A percentile compares a stretch with the other conserved stretches of the same genome.
phyloP scores from a whole-genome alignment of 2,888 invertebrate species.

The Nasonovia ribisnigri region DNA sequence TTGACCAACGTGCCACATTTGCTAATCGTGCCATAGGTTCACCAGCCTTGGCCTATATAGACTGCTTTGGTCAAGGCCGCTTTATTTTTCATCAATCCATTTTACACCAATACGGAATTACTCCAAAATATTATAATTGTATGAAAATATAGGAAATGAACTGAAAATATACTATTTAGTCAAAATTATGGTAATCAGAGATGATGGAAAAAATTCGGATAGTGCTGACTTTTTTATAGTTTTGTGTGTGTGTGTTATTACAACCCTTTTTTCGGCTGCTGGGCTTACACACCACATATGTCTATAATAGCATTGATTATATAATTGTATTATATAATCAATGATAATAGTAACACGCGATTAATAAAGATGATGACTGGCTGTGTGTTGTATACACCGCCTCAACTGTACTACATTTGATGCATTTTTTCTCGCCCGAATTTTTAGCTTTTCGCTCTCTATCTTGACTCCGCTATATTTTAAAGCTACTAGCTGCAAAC shows the following conservation, averaged over 20 bases:
- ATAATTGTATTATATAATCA: no score
- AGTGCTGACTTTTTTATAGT: not conserved
- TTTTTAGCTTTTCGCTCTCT: not conserved
- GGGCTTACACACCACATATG: not conserved
- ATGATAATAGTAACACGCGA: not conserved
- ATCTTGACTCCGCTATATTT: not conserved
- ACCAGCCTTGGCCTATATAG: no score
- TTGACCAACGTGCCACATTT: no score
- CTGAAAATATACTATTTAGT: no score
- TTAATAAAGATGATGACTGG: constrained; percentile 4
- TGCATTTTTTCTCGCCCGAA: not conserved
- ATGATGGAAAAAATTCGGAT: not conserved
- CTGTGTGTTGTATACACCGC: not conserved
- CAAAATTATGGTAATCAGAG: no score
- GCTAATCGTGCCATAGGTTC: no score
- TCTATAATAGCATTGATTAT: no score
- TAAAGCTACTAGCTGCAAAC: not conserved
- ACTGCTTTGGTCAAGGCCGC: no score
- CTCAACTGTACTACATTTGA: not conserved
- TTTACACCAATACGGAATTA: no score
- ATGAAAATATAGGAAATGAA: no score
- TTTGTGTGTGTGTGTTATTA: not conserved
- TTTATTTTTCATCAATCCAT: no score
- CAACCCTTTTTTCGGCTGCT: not conserved
- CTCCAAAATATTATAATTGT: no score